These are phyloP conservation scores for Recurvirostra avosetta DNA, from an alignment of 2,113 vertebrate species.

Conservation along the genomic window DNA sequence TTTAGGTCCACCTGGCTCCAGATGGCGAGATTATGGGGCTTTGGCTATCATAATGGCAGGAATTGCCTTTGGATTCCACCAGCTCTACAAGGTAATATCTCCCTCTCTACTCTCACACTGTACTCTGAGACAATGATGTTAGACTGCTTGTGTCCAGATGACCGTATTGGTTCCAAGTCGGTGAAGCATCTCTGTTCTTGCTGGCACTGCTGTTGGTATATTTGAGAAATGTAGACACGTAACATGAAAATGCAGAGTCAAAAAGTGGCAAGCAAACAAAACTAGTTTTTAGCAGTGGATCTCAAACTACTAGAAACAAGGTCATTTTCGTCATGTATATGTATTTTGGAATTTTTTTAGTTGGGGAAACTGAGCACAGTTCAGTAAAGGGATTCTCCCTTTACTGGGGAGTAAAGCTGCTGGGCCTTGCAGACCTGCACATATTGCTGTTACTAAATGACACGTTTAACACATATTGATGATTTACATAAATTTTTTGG, in stretches of 20 bases:
- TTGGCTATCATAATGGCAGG: conserved; percentile 92
- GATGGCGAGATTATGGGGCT: conserved; percentile 94
- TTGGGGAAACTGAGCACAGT: not conserved
- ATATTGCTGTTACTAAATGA: not conserved
- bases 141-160: not conserved
- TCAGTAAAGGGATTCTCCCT: not conserved
- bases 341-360: not conserved
- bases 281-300: not conserved
- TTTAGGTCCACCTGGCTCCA: conserved; percentile 81
- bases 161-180: not conserved
- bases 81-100: conserved; percentile 72
- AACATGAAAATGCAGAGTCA: not conserved
- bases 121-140: not conserved
- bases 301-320: not conserved
- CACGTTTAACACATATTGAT: not conserved
- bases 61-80: conserved; percentile 86
- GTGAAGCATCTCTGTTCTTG: not conserved
- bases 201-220: not conserved
- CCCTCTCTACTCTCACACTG: not conserved
- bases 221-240: not conserved
- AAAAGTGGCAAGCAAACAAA: not conserved
- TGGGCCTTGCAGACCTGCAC: not conserved
- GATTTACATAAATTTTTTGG: not conserved
- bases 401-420: not conserved
- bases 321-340: not conserved